Evolutionary conservation across 2,113 vertebrate species (phyloP), one percentile per base, ranked within the genome.

Genomic region (Plecotus auritus): DNA sequence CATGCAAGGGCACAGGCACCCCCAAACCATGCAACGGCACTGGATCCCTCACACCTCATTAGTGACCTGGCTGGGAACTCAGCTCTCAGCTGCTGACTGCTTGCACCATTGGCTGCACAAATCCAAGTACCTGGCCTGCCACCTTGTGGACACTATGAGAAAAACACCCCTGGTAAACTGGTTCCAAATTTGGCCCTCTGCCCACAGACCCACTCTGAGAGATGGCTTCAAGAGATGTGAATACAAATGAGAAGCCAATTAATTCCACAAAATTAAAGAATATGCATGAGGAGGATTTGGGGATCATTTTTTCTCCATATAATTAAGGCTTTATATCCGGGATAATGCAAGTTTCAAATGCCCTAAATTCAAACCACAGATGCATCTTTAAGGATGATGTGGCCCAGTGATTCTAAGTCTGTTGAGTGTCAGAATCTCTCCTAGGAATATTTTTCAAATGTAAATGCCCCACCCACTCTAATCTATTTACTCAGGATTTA

Each of bases 71-170:
- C 9, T 1, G 14, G 42, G 32, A 11, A 13, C 51, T 26, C 51
- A 2, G 9, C 81, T 37, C 4, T 20, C 30, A 42, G 11, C 76
- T 2, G 3, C 11, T 0, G 2, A 42, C 37, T 13, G 51, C 67
- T 5, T 4, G 51, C 20, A 18, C 61, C 64, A 51, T 49, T 1
- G 18, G 54, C 76, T 3, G 51, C 70, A 67, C n/a, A 73, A 92
- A 98, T 97, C 54, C 93, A 76, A 98, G 97, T 97, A 94, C 95
- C 91, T 95, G 91, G 95, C 93, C 97, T 97, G 98, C 98, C 98
- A 98, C 95, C 98, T 96, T 64, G 97, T 97, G 98, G 96, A 74
- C 93, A 45, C 12, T n/a, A 22, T 0, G 22, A 64, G 95, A 42
- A 96, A 89, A 54, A 40, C 91, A 91, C 8, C n/a, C 30, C 35